Base-by-base conservation (phyloP, 2,888 invertebrate genomes). In the Chrysolina oricalcia region DNA sequence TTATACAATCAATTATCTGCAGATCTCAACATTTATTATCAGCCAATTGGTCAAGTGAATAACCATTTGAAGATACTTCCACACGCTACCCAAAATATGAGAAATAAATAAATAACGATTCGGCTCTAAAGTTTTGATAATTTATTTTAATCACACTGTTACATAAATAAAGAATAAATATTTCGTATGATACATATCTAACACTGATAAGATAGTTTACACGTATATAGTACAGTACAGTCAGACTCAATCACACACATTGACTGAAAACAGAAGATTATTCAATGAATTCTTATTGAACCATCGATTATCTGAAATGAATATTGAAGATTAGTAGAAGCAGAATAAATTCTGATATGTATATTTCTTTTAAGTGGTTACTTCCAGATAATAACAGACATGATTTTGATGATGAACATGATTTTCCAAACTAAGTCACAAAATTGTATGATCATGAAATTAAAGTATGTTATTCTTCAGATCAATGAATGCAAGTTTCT, bases 161-260 rank as follows among this genome's bases (percentile, higher is more conserved):
- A 59, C n/a, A 35, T 59, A 59, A 59, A 59, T 59, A 59, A 50
- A 27, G 59, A 59, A 59, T 59, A 59, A 59, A 59, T 59, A 59
- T 59, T 59, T 59, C n/a, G 15, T 59, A 59, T 59, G 13, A 27
- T 59, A 59, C 59, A 59, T 59, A 59, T 59, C 35, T 59, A 59
- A 35, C 35, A 59, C 35, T 23, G 9, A 59, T 59, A n/a, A 17
- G 35, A 35, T 59, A 27, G n/a, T n/a, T 27, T n/a, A 59, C 11
- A 19, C 35, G n/a, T 59, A 59, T 59, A 59, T 19, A 17, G 35
- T 59, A 59, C 59, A 59, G n/a, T 8, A 9, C 10, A 17, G 8
- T 48, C 48, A 19, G 2, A 17, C 4, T 48, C 17, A 53, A 21
- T 53, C 21, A 21, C 13, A 23, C 9, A 19, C 13, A n/a, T 59